Conservation (phyloP, 2,113 vertebrate species). For the Trogon surrucura region DNA sequence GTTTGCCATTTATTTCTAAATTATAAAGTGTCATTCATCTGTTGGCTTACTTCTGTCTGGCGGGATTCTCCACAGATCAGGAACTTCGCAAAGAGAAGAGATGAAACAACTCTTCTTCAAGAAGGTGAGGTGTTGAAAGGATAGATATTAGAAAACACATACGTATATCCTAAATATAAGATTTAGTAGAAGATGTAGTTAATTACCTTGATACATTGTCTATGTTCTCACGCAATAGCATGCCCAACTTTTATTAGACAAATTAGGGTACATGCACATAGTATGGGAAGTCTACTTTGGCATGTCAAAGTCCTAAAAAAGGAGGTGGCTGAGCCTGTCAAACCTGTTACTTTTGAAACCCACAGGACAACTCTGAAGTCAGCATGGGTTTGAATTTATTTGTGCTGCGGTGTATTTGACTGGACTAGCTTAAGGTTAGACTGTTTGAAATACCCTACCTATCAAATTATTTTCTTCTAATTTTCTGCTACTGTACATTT, state of each 20-base stretch:
- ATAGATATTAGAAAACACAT: not conserved
- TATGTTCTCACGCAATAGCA: not conserved
- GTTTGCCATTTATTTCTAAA: not conserved
- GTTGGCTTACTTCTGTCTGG: not conserved
- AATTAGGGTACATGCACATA: rapidly evolving
- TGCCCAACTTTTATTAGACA: not conserved
- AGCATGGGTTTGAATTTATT: not conserved
- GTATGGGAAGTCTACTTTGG: not conserved
- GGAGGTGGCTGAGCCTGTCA: not conserved
- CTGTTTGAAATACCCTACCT: not conserved
- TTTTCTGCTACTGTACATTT: not conserved
- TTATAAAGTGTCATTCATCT: not conserved
- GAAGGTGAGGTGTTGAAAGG: not conserved
- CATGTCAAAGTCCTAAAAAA: not conserved
- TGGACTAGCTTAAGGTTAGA: not conserved
- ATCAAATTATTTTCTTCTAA: not conserved
- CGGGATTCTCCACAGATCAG: not conserved
- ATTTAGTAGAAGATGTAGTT: not conserved
- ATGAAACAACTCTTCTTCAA: not conserved
- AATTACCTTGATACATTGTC: not conserved
- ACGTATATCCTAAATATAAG: not conserved
- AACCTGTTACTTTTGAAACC: not conserved
- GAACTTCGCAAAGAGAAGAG: not conserved
- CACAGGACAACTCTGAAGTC: not conserved
- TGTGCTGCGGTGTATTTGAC: not conserved